Evolutionary conservation across 92 coral and sea anemone genomes (phyloP), one percentile per base, ranked within the genome.

Genomic region (Porites rus): DNA sequence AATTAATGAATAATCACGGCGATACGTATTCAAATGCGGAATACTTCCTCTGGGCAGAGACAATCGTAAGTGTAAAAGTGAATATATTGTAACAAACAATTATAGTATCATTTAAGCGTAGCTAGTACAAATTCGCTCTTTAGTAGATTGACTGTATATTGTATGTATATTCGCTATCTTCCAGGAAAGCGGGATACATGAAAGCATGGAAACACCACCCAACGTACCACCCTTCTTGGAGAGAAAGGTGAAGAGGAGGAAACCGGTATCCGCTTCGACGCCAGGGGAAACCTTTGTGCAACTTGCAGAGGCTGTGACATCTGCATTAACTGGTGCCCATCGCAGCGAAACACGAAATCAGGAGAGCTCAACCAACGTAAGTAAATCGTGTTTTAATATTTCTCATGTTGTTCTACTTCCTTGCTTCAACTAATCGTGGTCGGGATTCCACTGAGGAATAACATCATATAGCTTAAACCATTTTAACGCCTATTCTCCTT

Each of bases 31-130:
- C 24, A 8, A 28, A 38, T 38, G 75, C 75, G 22, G 75, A 71
- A 24, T 71, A 71, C 75, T 71, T 71, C 10, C 51, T 43, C 52
- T 71, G 75, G 58, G 75, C 59, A 28, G 75, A 71, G 75, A 71
- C 75, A 9, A 71, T 71, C 51, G 53, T 71, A 24, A 71, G 75
- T 43, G 51, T 65, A 71, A 14, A n/a, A 8, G 3, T 43, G 52
- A 71, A 38, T 24, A 25, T 71, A 71, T 46, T 31, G 76, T 71
- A 31, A 31, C 2, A 71, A 71, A 71, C n/a, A 4, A 71, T 0
- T 12, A 6, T 31, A 24, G 0, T 71, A 14, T 71, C 51, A 65
- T 65, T 17, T 31, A 65, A 16, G 13, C 25, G 24, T 19, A 18
- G 10, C 24, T 22, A 10, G 24, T 67, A 5, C 24, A 10, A 67